A percentile compares a stretch with the other conserved stretches of the same genome.
Conservation (phyloP, 2,113 vertebrate genomes). For the Poeciliopsis occidentalis region DNA sequence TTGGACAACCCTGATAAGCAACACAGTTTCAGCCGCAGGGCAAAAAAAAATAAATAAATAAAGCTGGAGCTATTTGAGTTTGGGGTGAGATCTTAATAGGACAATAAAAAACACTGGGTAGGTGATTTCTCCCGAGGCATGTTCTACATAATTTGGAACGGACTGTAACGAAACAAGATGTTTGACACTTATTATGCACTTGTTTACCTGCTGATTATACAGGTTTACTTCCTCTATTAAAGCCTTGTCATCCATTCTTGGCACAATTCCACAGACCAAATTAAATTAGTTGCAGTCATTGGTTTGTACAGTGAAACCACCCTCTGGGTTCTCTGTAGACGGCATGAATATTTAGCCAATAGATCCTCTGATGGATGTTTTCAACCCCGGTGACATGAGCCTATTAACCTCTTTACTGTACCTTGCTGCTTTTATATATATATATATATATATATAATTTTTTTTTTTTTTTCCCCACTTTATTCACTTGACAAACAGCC, state of each 20-base stretch:
- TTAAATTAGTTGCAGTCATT: slow-evolving; percentile 46
- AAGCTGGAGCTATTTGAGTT: background rate
- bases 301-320: slow-evolving; percentile 3
- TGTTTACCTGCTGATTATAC: slow-evolving; percentile 48
- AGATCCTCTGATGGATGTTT: slow-evolving; percentile 58
- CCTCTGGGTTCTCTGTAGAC: slow-evolving; percentile 12
- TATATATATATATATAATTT: no score
- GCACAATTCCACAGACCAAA: slow-evolving; percentile 54
- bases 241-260: slow-evolving; percentile 40
- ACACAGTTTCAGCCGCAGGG: background rate
- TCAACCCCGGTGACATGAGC: slow-evolving; percentile 19
- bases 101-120: slow-evolving; percentile 5
- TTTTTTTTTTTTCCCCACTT: slow-evolving; percentile 37
- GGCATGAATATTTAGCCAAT: slow-evolving; percentile 56
- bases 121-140: slow-evolving; percentile 1
- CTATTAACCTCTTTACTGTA: slow-evolving; percentile 52
- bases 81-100: slow-evolving; percentile 8
- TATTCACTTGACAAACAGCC: slow-evolving; percentile 53
- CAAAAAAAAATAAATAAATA: background rate
- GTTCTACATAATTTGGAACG: slow-evolving; percentile 28
- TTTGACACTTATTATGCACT: slow-evolving; percentile 47
- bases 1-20: background rate
- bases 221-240: slow-evolving; percentile 31
- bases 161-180: slow-evolving; percentile 23
- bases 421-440: background rate